Conservation (phyloP, 2,113 vertebrate genomes). For the Rhombomys opimus region DNA sequence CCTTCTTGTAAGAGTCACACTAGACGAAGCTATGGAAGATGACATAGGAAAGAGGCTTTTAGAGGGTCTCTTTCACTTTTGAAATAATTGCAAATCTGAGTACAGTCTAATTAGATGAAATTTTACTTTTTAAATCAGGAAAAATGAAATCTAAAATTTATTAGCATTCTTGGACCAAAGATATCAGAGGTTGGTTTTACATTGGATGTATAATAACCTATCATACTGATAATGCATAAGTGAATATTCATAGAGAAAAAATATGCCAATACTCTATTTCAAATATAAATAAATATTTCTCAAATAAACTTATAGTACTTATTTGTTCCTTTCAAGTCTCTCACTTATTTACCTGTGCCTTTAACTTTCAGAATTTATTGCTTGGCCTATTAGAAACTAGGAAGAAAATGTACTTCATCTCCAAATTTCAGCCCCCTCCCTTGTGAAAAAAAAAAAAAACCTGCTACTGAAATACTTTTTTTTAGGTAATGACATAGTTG, state of each 20-base stretch:
- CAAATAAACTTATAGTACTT: not conserved
- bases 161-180: not conserved
- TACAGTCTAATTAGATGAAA: not conserved
- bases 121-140: not conserved
- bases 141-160: not conserved
- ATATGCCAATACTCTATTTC: not conserved
- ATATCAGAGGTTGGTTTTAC: not conserved
- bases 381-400: not conserved
- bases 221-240: not conserved
- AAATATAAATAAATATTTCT: not conserved
- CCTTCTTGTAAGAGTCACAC: not conserved
- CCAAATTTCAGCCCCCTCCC: not conserved
- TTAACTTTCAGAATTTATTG: not conserved
- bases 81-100: not conserved
- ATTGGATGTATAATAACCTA: not conserved
- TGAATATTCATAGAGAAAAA: slow-evolving; percentile 12
- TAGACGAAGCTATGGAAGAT: not conserved
- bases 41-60: not conserved
- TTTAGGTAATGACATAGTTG: slow-evolving; percentile 30
- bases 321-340: not conserved
- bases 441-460: not conserved
- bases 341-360: not conserved
- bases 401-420: not conserved
- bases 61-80: slow-evolving; percentile 19
- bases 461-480: slow-evolving; percentile 56